phyloP scores from a whole-genome alignment of 2,113 vertebrate genomes.

The Alces alces region DNA sequence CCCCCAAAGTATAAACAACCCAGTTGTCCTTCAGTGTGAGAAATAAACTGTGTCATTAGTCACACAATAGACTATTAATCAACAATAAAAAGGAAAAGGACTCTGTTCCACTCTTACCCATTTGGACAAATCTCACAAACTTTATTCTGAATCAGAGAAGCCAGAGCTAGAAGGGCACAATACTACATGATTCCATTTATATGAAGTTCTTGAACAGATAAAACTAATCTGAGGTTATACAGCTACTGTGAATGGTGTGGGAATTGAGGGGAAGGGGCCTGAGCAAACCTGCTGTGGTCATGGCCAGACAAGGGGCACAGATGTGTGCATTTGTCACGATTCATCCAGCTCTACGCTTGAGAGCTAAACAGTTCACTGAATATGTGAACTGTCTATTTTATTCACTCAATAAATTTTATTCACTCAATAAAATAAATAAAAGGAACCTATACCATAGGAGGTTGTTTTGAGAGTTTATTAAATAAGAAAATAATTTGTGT shows the following conservation, averaged over 20 bases:
- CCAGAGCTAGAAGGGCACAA: neutral
- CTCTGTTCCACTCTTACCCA: neutral
- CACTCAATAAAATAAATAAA: neutral
- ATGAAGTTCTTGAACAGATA: neutral
- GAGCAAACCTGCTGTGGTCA: neutral
- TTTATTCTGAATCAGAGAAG: neutral
- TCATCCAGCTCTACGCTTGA: neutral
- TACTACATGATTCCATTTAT: neutral
- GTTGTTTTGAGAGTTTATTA: neutral
- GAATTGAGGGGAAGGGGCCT: neutral
- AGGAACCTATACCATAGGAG: accelerated
- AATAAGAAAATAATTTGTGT: neutral
- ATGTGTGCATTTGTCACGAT: neutral
- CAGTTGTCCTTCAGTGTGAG: neutral
- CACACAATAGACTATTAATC: neutral
- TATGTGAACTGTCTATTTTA: no score
- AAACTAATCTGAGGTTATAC: neutral
- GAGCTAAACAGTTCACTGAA: neutral
- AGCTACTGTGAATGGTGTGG: neutral
- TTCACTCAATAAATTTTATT: neutral
- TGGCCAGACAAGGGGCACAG: neutral
- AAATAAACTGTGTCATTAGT: neutral
- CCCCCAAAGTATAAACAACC: neutral
- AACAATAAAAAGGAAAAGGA: neutral
- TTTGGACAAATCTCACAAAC: neutral